Percentiles rank a stretch among this genome's conserved stretches.
Conservation (phyloP, 1,140 invertebrate species). For the Radopholus similis region DNA sequence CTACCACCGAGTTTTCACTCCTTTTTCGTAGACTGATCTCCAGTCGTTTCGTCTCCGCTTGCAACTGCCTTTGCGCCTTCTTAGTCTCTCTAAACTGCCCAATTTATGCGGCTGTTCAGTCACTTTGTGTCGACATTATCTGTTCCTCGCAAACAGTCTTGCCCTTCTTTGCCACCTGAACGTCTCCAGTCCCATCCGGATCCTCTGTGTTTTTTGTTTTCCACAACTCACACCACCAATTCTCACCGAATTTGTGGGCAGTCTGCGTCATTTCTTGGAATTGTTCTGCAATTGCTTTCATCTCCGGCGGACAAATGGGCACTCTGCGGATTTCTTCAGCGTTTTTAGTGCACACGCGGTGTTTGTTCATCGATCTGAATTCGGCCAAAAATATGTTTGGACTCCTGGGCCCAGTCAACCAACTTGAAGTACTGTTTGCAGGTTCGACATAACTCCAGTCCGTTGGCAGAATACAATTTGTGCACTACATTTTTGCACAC, state of each 20-base stretch:
- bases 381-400: neutral
- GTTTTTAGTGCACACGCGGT: conserved; percentile 16
- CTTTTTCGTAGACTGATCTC: neutral
- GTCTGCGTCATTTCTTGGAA: conserved; percentile 22
- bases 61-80: neutral
- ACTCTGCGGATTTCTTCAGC: neutral
- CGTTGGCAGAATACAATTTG: conserved; percentile 30
- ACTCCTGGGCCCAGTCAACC: neutral
- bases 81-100: neutral
- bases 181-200: conserved; percentile 23
- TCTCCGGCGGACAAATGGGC: conserved; percentile 25
- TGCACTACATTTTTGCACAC: conserved; percentile 25
- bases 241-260: conserved; percentile 12
- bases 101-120: neutral
- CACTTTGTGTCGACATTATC: no score
- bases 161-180: conserved; percentile 11
- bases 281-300: conserved; percentile 20
- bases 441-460: conserved; percentile 26
- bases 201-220: no score
- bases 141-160: conserved; percentile 14
- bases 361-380: conserved; percentile 28
- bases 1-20: neutral
- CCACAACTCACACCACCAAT: no score
- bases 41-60: neutral
- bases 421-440: conserved; percentile 32